A percentile compares a stretch with the other conserved stretches of the same genome.
Evolutionary conservation across 2,113 vertebrate species (phyloP).

Genomic region (Muntiacus muntjak): DNA sequence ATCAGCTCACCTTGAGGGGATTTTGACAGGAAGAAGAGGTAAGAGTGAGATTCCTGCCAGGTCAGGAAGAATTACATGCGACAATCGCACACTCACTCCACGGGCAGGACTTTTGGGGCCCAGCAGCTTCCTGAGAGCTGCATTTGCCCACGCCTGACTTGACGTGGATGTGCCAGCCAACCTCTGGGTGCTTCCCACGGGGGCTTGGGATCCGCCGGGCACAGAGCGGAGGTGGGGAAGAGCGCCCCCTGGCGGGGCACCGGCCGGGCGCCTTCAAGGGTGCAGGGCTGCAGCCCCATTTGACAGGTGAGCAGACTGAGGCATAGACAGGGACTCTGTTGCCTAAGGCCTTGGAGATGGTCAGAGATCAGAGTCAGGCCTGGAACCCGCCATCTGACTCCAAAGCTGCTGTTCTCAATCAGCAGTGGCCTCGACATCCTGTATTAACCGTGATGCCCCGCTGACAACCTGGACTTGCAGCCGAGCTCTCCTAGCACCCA

Average conservation of each 20-base stretch:
- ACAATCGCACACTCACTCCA: background rate
- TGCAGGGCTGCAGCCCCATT: background rate
- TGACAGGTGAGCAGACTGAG: background rate
- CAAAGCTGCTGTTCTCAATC: background rate
- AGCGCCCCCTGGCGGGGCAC: fast-evolving
- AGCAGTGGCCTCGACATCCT: background rate
- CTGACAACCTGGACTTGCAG: background rate
- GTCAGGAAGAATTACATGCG: background rate
- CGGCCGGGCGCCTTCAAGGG: background rate
- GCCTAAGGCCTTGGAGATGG: background rate
- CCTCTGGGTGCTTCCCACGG: background rate
- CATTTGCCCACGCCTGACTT: background rate
- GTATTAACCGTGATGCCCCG: background rate
- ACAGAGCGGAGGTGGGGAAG: background rate
- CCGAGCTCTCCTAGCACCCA: background rate
- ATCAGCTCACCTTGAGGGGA: background rate
- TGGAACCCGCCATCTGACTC: background rate
- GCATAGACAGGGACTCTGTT: background rate
- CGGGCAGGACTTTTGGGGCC: background rate
- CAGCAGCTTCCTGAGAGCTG: background rate
- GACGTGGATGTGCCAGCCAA: background rate
- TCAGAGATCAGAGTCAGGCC: background rate
- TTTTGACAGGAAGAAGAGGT: background rate
- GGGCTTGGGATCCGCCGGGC: background rate
- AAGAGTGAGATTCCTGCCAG: background rate